Evolutionary conservation across 2,888 invertebrate species (phyloP).

Genomic region (Monoplex corrugatus): DNA sequence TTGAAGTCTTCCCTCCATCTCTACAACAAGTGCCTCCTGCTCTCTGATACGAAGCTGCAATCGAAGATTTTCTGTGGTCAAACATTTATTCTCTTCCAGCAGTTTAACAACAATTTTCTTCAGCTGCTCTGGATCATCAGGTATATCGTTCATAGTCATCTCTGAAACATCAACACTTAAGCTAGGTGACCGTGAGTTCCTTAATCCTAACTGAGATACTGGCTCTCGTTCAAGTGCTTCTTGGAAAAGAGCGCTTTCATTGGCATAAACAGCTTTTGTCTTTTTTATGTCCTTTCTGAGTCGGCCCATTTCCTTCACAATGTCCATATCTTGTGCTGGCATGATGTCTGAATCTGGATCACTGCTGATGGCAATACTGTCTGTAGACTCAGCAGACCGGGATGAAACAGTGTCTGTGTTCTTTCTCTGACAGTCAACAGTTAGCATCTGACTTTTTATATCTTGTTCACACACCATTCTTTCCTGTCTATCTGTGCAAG

Average conservation of each 20-base stretch:
- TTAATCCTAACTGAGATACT: constrained; percentile 53
- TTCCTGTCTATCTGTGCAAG: constrained; percentile 32
- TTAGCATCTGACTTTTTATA: neutral
- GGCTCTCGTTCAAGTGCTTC: constrained; percentile 70
- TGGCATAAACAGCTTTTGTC: constrained; percentile 71
- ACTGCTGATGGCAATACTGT: constrained; percentile 44
- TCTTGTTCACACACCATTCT: neutral
- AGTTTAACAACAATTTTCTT: constrained; percentile 45
- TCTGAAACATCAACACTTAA: constrained; percentile 46
- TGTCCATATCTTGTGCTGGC: constrained; percentile 54
- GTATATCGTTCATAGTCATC: constrained; percentile 37
- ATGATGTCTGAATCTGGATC: constrained; percentile 40
- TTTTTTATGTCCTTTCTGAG: constrained; percentile 69
- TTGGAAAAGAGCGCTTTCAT: constrained; percentile 71
- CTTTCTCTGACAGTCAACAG: neutral
- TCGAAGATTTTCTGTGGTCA: constrained; percentile 59
- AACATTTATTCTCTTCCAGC: constrained; percentile 68
- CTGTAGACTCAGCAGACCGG: constrained; percentile 34
- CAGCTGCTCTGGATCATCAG: constrained; percentile 43
- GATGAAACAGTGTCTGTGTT: neutral
- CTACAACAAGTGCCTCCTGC: constrained; percentile 71
- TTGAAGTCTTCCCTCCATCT: constrained; percentile 65
- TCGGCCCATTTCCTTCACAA: constrained; percentile 71
- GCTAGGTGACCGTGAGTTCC: constrained; percentile 43
- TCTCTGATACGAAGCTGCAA: constrained; percentile 63